Conservation (phyloP, 2,888 invertebrate genomes). For the Heteropelma amictum region DNA sequence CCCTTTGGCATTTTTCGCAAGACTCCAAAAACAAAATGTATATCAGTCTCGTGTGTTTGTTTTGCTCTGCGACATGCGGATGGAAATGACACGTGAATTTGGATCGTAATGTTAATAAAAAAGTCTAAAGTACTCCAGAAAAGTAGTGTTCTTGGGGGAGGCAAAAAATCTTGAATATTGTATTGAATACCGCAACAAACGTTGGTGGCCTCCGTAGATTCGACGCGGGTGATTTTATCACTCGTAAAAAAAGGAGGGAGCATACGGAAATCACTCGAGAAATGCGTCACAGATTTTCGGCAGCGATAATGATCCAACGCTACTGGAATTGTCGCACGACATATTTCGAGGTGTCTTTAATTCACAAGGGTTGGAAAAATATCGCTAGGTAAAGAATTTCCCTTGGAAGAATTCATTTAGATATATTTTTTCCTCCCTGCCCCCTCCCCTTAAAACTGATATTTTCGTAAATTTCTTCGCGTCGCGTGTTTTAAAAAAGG, state of each 20-base stretch:
- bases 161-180: no score
- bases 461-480: neutral
- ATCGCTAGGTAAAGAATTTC: neutral
- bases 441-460: neutral
- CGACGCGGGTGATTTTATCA: conserved; percentile 49
- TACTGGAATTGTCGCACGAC: neutral
- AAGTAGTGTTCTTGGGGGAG: no score
- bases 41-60: no score
- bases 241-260: neutral
- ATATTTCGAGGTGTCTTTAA: conserved; percentile 7
- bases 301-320: conserved; percentile 19
- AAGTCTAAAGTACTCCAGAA: no score
- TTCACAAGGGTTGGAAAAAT: neutral
- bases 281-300: conserved; percentile 33
- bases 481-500: neutral
- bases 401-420: conserved; percentile 10
- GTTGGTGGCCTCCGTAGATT: conserved; percentile 8
- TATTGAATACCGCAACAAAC: no score
- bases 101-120: no score
- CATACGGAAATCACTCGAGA: conserved; percentile 25
- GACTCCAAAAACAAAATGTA: neutral
- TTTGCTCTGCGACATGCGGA: no score
- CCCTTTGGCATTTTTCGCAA: neutral
- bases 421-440: neutral
- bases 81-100: no score